Evolutionary conservation across 2,797 vertebrate genomes (phyloP).

Genomic region (Salarias fasciatus): DNA sequence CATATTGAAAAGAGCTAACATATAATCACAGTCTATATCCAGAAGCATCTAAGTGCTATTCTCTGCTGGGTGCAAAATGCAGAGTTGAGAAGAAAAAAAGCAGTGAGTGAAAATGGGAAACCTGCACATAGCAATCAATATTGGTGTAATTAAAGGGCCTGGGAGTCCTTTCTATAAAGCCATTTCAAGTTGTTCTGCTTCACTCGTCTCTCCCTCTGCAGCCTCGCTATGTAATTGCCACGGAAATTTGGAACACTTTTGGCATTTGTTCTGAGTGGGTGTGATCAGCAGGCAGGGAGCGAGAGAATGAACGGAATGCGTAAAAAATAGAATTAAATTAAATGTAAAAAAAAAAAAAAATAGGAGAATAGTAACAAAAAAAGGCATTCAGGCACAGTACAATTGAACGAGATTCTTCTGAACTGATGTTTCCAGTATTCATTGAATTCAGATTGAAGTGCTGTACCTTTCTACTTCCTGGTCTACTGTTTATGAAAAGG

Average conservation of each 20-base stretch:
- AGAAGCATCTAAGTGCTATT: constrained; percentile 8
- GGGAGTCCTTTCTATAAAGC: constrained; percentile 78
- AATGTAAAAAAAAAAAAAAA: not conserved
- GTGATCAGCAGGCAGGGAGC: not conserved
- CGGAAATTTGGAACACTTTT: constrained; percentile 77
- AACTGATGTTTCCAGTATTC: no score
- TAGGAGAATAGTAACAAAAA: not conserved
- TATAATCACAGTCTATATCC: constrained; percentile 5
- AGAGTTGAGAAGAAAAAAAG: constrained; percentile 60
- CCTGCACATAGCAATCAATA: constrained; percentile 77
- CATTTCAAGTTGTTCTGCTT: constrained; percentile 76
- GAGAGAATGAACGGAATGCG: not conserved
- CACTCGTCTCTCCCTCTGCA: constrained; percentile 43
- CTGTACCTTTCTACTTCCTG: no score
- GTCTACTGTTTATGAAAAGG: no score
- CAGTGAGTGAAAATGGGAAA: constrained; percentile 68
- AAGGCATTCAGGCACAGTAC: constrained; percentile 8
- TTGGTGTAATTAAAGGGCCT: constrained; percentile 78
- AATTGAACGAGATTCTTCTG: not conserved
- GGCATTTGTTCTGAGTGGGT: constrained; percentile 63
- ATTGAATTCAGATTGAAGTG: no score
- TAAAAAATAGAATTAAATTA: not conserved
- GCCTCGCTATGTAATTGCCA: constrained; percentile 68
- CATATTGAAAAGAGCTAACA: constrained; percentile 40
- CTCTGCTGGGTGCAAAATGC: constrained; percentile 51